Conservation (phyloP, 2,113 vertebrate genomes). For the Ochotona princeps region DNA sequence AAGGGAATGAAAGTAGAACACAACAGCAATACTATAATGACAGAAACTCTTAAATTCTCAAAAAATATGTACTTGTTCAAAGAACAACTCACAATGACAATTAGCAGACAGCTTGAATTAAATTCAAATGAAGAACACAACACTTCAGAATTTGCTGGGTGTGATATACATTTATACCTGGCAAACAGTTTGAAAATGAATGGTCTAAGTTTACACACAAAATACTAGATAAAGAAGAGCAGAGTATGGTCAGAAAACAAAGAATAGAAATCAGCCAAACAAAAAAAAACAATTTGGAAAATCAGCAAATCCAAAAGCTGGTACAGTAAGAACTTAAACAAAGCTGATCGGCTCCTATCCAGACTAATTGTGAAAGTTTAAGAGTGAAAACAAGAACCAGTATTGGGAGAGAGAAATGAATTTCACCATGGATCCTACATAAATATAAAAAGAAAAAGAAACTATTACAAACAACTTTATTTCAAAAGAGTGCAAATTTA, state of each 20-base stretch:
- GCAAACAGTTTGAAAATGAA: background rate
- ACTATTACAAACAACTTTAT: background rate
- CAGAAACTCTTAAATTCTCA: background rate
- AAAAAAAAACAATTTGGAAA: background rate
- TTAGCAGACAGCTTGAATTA: background rate
- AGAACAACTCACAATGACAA: background rate
- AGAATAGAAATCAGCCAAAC: background rate
- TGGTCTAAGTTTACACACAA: constrained; percentile 15
- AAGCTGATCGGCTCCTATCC: background rate
- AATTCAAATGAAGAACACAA: constrained; percentile 15
- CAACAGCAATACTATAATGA: background rate
- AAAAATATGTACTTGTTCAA: constrained; percentile 18
- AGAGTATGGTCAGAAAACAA: constrained; percentile 22
- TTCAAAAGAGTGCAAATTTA: background rate
- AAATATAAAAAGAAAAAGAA: background rate
- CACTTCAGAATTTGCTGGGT: background rate
- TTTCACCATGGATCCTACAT: background rate
- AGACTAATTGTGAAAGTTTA: background rate
- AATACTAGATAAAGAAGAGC: background rate
- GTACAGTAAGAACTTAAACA: background rate
- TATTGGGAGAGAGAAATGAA: background rate
- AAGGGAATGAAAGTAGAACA: background rate
- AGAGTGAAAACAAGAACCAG: background rate
- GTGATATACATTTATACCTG: background rate
- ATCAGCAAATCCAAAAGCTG: background rate